phyloP scores from a whole-genome alignment of 2,797 vertebrate genomes.

The Somateria mollissima region DNA sequence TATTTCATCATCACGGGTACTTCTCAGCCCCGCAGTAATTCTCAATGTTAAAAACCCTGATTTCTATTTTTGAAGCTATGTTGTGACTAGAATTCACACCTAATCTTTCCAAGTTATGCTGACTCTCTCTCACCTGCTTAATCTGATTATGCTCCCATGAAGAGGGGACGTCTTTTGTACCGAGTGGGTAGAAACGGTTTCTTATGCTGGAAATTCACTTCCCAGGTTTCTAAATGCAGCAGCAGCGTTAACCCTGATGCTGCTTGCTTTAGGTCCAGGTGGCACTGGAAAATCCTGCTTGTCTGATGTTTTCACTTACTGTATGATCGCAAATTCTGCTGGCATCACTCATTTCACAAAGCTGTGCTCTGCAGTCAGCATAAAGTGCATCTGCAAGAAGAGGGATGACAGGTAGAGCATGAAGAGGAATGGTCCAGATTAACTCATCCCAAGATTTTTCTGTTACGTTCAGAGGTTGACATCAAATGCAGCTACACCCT shows the following conservation, averaged over 20 bases:
- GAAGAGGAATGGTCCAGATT: neutral
- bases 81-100: conserved; percentile 67
- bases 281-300: neutral
- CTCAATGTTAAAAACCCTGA: conserved; percentile 45
- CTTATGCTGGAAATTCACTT: neutral
- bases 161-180: neutral
- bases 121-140: conserved; percentile 36
- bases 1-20: conserved; percentile 60
- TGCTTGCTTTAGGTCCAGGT: neutral
- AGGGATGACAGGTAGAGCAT: neutral
- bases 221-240: neutral
- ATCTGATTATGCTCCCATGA: neutral
- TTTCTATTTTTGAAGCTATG: conserved; percentile 31
- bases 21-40: conserved; percentile 63
- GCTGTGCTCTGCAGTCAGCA: neutral
- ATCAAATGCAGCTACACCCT: neutral
- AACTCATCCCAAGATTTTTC: neutral
- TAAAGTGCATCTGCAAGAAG: neutral
- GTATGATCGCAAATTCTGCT: neutral
- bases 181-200: neutral
- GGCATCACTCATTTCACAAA: neutral
- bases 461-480: neutral
- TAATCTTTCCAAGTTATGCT: conserved; percentile 28
- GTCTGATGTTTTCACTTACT: neutral
- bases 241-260: neutral